Conservation (phyloP, 1,140 invertebrate species). For the Bradynema listronoti region DNA sequence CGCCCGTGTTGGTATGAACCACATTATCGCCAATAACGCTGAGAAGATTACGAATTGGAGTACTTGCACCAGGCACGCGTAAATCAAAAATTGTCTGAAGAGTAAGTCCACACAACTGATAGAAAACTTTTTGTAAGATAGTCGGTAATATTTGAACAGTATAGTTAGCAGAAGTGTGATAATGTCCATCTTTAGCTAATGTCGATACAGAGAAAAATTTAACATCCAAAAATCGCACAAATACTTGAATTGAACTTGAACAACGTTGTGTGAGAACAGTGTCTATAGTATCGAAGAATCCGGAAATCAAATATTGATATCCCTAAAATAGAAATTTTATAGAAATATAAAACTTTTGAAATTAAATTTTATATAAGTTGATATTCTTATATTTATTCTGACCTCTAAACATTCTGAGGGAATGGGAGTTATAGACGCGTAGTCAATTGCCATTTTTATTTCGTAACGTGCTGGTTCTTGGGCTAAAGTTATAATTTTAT, state of each 20-base stretch:
- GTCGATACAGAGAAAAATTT: constrained; percentile 66
- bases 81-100: constrained; percentile 85
- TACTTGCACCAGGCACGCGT: constrained; percentile 80
- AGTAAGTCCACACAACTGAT: constrained; percentile 86
- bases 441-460: constrained; percentile 77
- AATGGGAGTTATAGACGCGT: constrained; percentile 79
- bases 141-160: constrained; percentile 77
- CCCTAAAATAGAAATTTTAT: constrained; percentile 58
- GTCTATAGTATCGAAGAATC: constrained; percentile 72
- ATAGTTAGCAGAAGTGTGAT: constrained; percentile 66
- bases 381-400: not conserved
- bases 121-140: constrained; percentile 77
- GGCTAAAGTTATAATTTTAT: constrained; percentile 62
- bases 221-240: constrained; percentile 72
- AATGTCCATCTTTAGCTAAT: constrained; percentile 9
- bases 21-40: constrained; percentile 26
- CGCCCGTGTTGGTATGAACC: constrained; percentile 68
- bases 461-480: constrained; percentile 85
- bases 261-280: constrained; percentile 77
- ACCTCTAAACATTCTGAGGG: constrained; percentile 71
- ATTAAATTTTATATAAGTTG: not conserved
- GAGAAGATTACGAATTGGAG: constrained; percentile 77
- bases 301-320: constrained; percentile 74
- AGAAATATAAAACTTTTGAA: not conserved
- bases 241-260: constrained; percentile 78